phyloP scores from a whole-genome alignment of 2,797 vertebrate species.

The Falco biarmicus region DNA sequence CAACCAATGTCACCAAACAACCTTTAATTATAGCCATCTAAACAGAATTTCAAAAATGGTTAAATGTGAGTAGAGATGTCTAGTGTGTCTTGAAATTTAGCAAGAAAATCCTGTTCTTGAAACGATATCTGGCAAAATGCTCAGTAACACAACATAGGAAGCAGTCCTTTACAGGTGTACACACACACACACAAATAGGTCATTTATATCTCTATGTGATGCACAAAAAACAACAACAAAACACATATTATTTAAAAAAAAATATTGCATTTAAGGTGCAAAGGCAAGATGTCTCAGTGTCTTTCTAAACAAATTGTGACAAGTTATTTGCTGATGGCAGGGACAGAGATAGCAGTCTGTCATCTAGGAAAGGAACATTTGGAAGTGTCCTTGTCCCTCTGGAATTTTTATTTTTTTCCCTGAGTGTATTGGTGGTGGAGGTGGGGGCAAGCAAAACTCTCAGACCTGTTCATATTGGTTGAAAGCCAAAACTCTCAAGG shows the following conservation, averaged over 20 bases:
- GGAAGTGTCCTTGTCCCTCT: background rate
- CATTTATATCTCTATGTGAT: background rate
- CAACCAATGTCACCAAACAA: background rate
- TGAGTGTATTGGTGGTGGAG: background rate
- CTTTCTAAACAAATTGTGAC: background rate
- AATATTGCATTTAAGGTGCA: background rate
- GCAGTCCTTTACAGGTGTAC: background rate
- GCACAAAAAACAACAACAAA: fast-evolving
- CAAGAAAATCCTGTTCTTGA: background rate
- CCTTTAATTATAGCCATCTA: background rate
- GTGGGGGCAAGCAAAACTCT: background rate
- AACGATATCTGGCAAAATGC: background rate
- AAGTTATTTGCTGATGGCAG: background rate
- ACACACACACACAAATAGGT: background rate
- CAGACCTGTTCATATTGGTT: background rate
- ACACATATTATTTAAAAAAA: background rate
- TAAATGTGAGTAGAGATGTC: background rate
- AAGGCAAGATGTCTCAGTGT: background rate
- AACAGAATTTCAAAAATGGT: background rate
- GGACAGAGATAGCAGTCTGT: background rate
- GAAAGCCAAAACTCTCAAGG: background rate
- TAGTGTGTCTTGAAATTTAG: background rate
- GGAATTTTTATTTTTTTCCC: background rate
- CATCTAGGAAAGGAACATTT: background rate
- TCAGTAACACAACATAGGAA: background rate